phyloP scores from a whole-genome alignment of 2,888 invertebrate species.

The Tuta absoluta region DNA sequence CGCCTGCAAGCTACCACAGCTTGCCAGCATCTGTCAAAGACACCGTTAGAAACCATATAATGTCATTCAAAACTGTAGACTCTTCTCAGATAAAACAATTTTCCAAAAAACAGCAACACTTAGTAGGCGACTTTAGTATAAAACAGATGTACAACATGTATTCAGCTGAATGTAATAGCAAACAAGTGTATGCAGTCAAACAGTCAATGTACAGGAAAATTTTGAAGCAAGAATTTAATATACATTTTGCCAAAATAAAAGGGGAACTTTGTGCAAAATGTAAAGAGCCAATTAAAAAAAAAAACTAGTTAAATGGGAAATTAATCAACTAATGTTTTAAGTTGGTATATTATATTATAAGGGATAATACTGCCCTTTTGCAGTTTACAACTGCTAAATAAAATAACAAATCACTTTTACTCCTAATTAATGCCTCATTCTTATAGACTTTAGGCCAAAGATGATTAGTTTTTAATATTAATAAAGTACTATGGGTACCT shows the following conservation, averaged over 20 bases:
- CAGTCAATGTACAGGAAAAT: slow-evolving; percentile 77
- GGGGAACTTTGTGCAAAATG: slow-evolving; percentile 63
- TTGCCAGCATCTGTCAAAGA: slow-evolving; percentile 65
- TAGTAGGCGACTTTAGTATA: slow-evolving; percentile 58
- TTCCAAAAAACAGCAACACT: slow-evolving; percentile 66
- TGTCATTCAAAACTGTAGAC: slow-evolving; percentile 61
- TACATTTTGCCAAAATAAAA: slow-evolving; percentile 60
- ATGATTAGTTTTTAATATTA: no score
- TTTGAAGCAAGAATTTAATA: slow-evolving; percentile 68
- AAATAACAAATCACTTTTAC: no score
- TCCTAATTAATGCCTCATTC: no score
- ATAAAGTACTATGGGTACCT: no score
- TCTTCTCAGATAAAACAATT: slow-evolving; percentile 61
- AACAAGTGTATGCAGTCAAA: slow-evolving; percentile 57
- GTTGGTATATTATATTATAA: neutral
- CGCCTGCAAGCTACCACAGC: slow-evolving; percentile 61
- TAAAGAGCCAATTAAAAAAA: slow-evolving; percentile 64
- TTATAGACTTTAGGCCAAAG: no score
- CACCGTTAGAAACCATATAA: slow-evolving; percentile 64
- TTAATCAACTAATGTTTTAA: neutral
- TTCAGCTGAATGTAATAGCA: slow-evolving; percentile 55
- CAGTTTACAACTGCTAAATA: no score
- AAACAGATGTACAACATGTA: slow-evolving; percentile 72
- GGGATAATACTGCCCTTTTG: no score
- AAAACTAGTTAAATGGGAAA: slow-evolving; percentile 36